Evolutionary conservation across 2,113 vertebrate species (phyloP).

Genomic region (Oriolus oriolus): DNA sequence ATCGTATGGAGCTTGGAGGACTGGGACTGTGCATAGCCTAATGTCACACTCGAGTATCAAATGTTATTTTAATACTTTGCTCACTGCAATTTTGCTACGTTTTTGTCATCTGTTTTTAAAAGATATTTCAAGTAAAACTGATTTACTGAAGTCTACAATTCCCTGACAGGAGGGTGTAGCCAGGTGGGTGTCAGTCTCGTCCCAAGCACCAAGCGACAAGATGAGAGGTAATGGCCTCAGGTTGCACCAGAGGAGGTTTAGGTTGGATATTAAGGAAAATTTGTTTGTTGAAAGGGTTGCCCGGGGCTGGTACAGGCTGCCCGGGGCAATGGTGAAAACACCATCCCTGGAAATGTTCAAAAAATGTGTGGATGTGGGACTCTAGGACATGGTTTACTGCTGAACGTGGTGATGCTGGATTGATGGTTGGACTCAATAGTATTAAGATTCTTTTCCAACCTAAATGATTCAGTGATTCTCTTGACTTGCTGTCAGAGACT

Average conservation of each 20-base stretch:
- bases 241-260: not conserved
- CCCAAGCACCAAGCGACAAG: too few species aligned
- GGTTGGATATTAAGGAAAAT: not conserved
- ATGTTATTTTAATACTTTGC: not conserved
- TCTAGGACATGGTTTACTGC: not conserved
- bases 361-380: not conserved
- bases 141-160: not conserved
- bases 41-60: fast-evolving
- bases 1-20: fast-evolving
- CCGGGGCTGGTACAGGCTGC: not conserved
- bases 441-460: not conserved
- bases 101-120: not conserved
- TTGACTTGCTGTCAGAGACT: not conserved
- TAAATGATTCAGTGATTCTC: not conserved
- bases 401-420: not conserved
- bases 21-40: fast-evolving
- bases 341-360: not conserved
- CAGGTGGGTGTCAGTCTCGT: not conserved
- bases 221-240: not conserved
- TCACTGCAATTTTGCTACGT: not conserved
- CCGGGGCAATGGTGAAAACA: not conserved
- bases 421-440: not conserved
- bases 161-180: not conserved
- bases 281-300: not conserved
- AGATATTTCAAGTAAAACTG: not conserved